Conservation (phyloP, 1,140 invertebrate species). For the Drosophila mayri region DNA sequence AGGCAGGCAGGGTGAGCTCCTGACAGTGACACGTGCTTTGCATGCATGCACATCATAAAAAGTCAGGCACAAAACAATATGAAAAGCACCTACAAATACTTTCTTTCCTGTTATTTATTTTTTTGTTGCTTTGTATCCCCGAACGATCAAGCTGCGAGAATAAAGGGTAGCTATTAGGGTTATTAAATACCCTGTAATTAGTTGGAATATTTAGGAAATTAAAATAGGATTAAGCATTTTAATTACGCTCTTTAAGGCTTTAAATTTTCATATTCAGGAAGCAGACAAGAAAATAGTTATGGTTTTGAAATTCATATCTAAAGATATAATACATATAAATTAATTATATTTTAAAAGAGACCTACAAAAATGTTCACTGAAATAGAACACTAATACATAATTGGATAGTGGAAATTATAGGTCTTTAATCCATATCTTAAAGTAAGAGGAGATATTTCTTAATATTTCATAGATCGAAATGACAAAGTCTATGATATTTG, state of each 20-base stretch:
- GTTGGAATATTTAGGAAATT: neutral
- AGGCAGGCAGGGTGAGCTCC: slow-evolving; percentile 42
- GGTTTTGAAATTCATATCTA: neutral
- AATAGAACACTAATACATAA: neutral
- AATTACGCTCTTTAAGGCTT: neutral
- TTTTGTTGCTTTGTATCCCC: neutral
- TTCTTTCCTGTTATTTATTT: neutral
- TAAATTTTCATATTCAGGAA: neutral
- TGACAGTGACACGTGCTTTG: slow-evolving; percentile 82
- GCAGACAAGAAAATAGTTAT: neutral
- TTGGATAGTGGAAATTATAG: neutral
- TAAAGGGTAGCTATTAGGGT: neutral
- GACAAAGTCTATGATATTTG: too few relatives aligned
- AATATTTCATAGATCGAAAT: too few relatives aligned
- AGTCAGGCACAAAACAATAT: slow-evolving; percentile 62
- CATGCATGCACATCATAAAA: slow-evolving; percentile 84
- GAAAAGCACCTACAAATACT: slow-evolving; percentile 27
- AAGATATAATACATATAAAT: too few relatives aligned
- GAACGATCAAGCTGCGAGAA: slow-evolving; percentile 29
- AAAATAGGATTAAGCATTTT: neutral
- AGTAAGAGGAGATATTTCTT: too few relatives aligned
- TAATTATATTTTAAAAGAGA: neutral
- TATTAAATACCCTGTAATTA: slow-evolving; percentile 1
- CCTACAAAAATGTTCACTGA: neutral
- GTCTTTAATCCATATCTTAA: neutral